A percentile compares a stretch with the other conserved stretches of the same genome.
phyloP scores from a whole-genome alignment of 2,113 vertebrate species.

The Sterrhoptilus dennistouni region DNA sequence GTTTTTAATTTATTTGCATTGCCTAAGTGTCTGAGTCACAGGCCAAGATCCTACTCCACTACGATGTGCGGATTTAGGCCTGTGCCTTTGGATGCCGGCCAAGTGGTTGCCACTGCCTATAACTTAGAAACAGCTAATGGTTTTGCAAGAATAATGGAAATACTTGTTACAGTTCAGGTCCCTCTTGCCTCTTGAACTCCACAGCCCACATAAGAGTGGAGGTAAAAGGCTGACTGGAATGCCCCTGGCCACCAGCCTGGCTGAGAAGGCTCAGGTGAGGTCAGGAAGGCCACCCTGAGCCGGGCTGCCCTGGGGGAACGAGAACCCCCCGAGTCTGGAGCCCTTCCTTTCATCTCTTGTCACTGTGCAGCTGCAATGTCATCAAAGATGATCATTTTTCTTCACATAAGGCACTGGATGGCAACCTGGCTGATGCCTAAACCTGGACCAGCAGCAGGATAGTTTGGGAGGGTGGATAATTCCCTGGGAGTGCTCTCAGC shows the following conservation, averaged over 20 bases:
- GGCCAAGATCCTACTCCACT: background rate
- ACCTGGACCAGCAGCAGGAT: background rate
- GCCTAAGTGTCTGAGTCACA: background rate
- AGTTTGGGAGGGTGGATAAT: no score
- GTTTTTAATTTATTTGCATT: background rate
- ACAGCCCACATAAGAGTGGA: fast-evolving
- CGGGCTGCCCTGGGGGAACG: fast-evolving
- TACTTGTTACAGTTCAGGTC: background rate
- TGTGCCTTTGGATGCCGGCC: background rate
- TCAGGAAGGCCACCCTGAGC: fast-evolving
- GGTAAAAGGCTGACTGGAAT: background rate
- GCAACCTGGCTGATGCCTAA: background rate
- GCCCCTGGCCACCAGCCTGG: background rate
- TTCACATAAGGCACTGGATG: background rate
- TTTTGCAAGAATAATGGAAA: background rate
- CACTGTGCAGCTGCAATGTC: background rate
- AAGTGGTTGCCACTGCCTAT: background rate
- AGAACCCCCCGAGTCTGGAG: background rate
- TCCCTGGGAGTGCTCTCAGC: background rate
- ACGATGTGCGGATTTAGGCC: background rate
- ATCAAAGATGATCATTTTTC: background rate
- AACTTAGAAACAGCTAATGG: background rate
- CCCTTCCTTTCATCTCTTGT: background rate
- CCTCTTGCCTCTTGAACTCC: background rate
- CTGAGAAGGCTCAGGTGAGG: fast-evolving